Conservation (phyloP, 2,797 vertebrate genomes). For the Argentina silus region DNA sequence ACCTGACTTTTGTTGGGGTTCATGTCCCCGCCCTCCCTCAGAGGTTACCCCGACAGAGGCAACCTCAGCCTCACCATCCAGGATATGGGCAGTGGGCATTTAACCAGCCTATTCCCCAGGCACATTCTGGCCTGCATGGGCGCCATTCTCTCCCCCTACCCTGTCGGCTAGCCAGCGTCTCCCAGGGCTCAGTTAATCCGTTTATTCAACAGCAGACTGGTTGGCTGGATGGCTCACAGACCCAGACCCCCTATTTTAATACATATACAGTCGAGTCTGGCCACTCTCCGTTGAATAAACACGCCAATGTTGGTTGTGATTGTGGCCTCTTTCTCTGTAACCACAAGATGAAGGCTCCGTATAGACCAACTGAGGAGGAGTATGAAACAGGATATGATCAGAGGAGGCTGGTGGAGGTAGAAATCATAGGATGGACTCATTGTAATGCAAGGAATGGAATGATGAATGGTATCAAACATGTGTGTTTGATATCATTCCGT, state of each 20-base stretch:
- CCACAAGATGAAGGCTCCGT: not conserved
- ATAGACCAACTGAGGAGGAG: not conserved
- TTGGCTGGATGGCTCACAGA: constrained; percentile 55
- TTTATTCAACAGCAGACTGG: constrained; percentile 67
- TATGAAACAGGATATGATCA: no score
- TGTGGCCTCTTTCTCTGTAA: constrained; percentile 42
- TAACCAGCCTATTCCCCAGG: constrained; percentile 28
- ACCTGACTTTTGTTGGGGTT: not conserved
- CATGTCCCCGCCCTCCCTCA: not conserved
- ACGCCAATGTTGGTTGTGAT: constrained; percentile 70
- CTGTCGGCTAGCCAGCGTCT: constrained; percentile 59
- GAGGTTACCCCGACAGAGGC: not conserved
- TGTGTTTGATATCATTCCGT: no score
- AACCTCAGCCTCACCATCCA: not conserved
- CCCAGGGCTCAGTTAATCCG: constrained; percentile 71
- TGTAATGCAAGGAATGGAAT: no score
- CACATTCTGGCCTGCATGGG: constrained; percentile 61
- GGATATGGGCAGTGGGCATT: constrained; percentile 32
- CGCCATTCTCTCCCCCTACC: constrained; percentile 59
- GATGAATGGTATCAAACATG: no score
- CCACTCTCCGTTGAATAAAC: constrained; percentile 64
- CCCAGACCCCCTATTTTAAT: constrained; percentile 34
- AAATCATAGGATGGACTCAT: no score
- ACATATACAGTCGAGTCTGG: constrained; percentile 38
- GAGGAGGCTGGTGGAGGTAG: no score